These are phyloP conservation scores for Standfussiana lucernea DNA, from an alignment of 2,888 invertebrate genomes.

Conservation along the genomic window DNA sequence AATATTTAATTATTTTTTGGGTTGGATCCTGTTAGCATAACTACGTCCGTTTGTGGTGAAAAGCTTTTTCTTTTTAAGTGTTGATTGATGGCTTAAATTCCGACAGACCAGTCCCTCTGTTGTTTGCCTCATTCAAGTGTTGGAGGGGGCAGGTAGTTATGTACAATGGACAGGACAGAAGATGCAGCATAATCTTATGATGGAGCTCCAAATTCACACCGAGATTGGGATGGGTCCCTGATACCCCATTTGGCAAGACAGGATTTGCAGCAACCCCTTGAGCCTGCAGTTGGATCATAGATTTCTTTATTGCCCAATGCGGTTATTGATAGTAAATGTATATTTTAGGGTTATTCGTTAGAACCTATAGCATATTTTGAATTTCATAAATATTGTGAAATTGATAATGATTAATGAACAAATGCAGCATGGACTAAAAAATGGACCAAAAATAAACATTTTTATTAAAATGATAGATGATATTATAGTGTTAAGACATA, in stretches of 20 bases:
- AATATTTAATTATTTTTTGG: too few species aligned
- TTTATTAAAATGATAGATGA: background rate
- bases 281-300: background rate
- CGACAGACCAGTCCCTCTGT: background rate
- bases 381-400: background rate
- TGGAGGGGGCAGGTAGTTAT: background rate
- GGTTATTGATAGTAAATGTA: background rate
- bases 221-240: background rate
- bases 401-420: background rate
- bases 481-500: constrained; percentile 58
- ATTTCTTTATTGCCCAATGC: background rate
- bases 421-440: background rate
- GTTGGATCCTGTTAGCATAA: too few species aligned
- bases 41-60: too few species aligned
- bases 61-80: too few species aligned
- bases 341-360: background rate
- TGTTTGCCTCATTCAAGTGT: background rate
- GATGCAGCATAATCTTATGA: background rate
- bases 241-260: background rate
- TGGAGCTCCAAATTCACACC: background rate
- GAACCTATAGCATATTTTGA: background rate
- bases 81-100: background rate
- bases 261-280: background rate
- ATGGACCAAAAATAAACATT: background rate
- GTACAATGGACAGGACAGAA: background rate